These are phyloP conservation scores for Petrolisthes manimaculis DNA, from an alignment of 2,888 invertebrate genomes.

Conservation along the genomic window DNA sequence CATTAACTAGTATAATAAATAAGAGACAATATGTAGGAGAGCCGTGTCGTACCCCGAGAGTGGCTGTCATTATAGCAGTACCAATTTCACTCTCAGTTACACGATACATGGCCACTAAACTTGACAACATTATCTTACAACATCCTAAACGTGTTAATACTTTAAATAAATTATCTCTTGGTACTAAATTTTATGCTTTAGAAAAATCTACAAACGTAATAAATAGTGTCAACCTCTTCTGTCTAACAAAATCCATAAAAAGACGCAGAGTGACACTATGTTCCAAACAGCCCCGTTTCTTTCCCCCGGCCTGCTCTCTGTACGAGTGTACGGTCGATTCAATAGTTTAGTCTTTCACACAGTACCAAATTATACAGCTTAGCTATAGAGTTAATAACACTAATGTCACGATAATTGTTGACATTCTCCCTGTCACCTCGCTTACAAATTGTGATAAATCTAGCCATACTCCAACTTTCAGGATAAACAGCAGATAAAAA, in stretches of 20 bases:
- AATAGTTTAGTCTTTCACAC: not conserved
- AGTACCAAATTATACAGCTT: not conserved
- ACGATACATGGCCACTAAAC: slow-evolving; percentile 20
- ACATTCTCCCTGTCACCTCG: not conserved
- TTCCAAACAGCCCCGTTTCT: not conserved
- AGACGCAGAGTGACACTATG: not conserved
- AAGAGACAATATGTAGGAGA: slow-evolving; percentile 18
- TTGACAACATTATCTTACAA: slow-evolving; percentile 9
- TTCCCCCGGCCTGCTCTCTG: not conserved
- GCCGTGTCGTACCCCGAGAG: slow-evolving; percentile 9
- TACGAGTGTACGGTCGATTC: not conserved
- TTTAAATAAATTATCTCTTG: slow-evolving; percentile 16
- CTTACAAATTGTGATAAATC: slow-evolving; percentile 25
- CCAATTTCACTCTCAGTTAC: not conserved
- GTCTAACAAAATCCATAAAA: not conserved
- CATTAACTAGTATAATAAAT: slow-evolving; percentile 26
- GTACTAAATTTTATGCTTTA: not conserved
- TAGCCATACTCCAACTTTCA: slow-evolving; percentile 13
- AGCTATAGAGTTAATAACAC: not conserved
- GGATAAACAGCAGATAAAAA: slow-evolving; percentile 9
- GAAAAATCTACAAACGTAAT: slow-evolving; percentile 8
- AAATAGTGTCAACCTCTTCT: not conserved
- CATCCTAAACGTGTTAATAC: slow-evolving; percentile 27
- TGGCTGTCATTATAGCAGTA: slow-evolving; percentile 3
- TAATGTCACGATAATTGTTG: not conserved